phyloP scores from a whole-genome alignment of 2,888 invertebrate species.

The Schizotus pectinicornis region DNA sequence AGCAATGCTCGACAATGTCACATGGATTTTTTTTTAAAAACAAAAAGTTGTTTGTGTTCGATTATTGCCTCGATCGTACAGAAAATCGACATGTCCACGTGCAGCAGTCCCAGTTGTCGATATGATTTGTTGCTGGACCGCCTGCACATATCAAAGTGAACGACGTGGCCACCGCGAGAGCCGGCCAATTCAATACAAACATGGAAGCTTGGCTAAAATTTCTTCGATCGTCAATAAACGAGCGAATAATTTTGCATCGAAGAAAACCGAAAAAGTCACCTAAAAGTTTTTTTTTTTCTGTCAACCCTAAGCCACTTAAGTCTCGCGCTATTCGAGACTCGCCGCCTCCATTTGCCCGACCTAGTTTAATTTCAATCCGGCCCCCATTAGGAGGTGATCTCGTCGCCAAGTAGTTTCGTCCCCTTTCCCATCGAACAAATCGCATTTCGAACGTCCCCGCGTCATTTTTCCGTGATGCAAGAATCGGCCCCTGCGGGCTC shows the following conservation, averaged over 20 bases:
- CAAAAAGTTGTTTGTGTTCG: slow-evolving; percentile 1
- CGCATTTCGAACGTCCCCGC: slow-evolving; percentile 55
- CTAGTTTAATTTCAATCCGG: no score
- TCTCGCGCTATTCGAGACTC: no score
- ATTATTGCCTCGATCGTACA: slow-evolving; percentile 4
- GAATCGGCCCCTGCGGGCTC: slow-evolving; percentile 17
- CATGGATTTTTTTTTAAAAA: slow-evolving; percentile 13
- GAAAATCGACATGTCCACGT: not conserved
- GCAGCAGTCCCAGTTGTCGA: not conserved
- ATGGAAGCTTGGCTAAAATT: slow-evolving; percentile 3
- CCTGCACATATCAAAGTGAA: slow-evolving; percentile 32
- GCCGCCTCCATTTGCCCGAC: no score
- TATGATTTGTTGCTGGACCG: slow-evolving; percentile 38
- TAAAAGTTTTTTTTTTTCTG: no score
- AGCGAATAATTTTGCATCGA: slow-evolving; percentile 40
- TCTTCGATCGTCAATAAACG: no score
- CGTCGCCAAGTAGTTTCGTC: not conserved
- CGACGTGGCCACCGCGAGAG: slow-evolving; percentile 43
- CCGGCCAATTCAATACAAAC: slow-evolving; percentile 16
- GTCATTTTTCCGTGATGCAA: slow-evolving; percentile 23
- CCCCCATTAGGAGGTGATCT: no score
- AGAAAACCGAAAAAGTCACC: no score
- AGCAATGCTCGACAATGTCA: slow-evolving; percentile 15
- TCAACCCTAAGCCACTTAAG: no score
- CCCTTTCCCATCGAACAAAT: slow-evolving; percentile 47